These are phyloP conservation scores for Pitta sordida DNA, from an alignment of 2,113 vertebrate species.

Conservation along the genomic window DNA sequence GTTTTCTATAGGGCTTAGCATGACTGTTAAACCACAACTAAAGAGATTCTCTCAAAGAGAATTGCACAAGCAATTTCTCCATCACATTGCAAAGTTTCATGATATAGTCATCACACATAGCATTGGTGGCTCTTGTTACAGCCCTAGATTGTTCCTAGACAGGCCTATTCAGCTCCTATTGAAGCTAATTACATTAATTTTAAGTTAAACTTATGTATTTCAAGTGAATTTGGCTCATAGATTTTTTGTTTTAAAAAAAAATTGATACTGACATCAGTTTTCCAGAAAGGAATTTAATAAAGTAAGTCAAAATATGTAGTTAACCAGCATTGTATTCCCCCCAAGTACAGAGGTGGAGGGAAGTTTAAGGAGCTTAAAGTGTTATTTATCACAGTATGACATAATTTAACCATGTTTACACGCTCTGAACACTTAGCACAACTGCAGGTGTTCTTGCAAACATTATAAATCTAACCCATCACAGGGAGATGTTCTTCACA, in stretches of 20 bases:
- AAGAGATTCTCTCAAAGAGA: not conserved
- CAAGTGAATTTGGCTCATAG: not conserved
- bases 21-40: not conserved
- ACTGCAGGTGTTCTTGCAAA: not conserved
- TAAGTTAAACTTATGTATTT: not conserved
- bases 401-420: not conserved
- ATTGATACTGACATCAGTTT: not conserved
- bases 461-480: not conserved
- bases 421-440: not conserved
- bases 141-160: not conserved
- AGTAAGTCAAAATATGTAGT: not conserved
- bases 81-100: not conserved
- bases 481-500: not conserved
- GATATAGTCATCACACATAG: not conserved
- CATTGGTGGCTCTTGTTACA: not conserved
- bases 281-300: constrained; percentile 35
- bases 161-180: not conserved
- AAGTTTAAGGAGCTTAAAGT: not conserved
- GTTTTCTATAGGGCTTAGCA: not conserved
- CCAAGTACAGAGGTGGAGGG: not conserved
- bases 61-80: not conserved
- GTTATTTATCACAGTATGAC: not conserved
- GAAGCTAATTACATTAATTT: not conserved
- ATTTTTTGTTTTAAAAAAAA: not conserved
- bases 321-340: not conserved